A percentile compares a stretch with the other conserved stretches of the same genome.
phyloP scores from a whole-genome alignment of 2,113 vertebrate species.

The Varanus komodoensis region DNA sequence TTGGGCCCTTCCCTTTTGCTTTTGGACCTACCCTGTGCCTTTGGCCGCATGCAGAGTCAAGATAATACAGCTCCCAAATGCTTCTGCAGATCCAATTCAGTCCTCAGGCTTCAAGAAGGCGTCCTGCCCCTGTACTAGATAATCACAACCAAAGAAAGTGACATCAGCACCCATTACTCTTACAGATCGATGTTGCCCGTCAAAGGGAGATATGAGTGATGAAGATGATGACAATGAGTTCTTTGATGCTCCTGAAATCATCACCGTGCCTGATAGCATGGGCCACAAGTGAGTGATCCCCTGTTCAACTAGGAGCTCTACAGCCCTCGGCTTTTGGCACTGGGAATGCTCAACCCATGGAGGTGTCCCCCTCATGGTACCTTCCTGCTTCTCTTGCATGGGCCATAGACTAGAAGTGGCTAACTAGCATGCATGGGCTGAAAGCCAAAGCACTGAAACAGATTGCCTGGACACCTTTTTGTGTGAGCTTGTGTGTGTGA shows the following conservation, averaged over 20 bases:
- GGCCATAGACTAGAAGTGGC: neutral
- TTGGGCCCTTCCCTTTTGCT: no score
- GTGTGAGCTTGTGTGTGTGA: no score
- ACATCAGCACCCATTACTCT: neutral
- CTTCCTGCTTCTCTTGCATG: neutral
- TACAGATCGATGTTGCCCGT: conserved; percentile 80
- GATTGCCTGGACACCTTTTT: neutral
- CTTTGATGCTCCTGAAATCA: conserved; percentile 93
- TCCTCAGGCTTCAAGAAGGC: no score
- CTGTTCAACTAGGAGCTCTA: neutral
- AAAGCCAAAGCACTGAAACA: neutral
- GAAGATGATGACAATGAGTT: conserved; percentile 97
- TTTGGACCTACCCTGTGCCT: no score
- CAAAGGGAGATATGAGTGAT: conserved; percentile 92
- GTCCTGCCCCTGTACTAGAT: neutral
- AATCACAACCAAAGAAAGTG: neutral
- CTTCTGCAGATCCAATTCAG: no score
- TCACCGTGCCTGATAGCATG: conserved; percentile 87
- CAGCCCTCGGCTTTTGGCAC: neutral
- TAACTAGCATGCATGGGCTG: neutral
- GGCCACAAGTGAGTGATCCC: conserved; percentile 89
- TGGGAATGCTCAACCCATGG: neutral
- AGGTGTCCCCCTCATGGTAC: accelerated
- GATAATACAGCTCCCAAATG: no score
- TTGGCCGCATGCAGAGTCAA: no score